Evolutionary conservation across 2,888 invertebrate genomes (phyloP).

Genomic region (Clitarchus hookeri): DNA sequence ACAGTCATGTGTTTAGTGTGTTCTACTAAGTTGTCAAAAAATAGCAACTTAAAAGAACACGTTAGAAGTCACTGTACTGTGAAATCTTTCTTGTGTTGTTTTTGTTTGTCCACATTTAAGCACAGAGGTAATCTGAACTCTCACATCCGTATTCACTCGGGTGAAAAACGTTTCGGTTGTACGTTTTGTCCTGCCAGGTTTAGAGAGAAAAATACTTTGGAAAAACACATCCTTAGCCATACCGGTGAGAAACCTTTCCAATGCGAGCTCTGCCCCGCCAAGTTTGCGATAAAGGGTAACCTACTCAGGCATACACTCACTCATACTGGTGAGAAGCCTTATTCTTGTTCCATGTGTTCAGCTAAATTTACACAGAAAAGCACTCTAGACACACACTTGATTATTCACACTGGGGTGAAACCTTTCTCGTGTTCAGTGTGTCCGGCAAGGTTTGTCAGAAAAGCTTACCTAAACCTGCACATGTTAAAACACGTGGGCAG

Average conservation of each 20-base stretch:
- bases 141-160: not conserved
- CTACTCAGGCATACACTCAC: not conserved
- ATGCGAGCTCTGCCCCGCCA: not conserved
- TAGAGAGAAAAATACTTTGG: not conserved
- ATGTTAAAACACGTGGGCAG: not conserved
- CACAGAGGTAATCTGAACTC: slow-evolving; percentile 8
- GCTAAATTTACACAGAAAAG: slow-evolving; percentile 1
- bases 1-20: not conserved
- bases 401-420: not conserved
- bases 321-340: not conserved
- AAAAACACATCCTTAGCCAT: not conserved
- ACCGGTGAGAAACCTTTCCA: not conserved
- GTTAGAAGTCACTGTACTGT: not conserved
- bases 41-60: not conserved
- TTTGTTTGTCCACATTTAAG: not conserved
- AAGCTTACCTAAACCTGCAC: not conserved
- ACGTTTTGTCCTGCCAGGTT: not conserved
- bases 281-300: not conserved
- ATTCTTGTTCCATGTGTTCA: not conserved
- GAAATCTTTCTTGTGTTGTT: slow-evolving; percentile 2
- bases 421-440: not conserved
- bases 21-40: not conserved
- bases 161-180: not conserved
- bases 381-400: not conserved
- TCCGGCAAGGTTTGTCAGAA: not conserved